These are phyloP conservation scores for Drosophila siamana DNA, from an alignment of 2,888 invertebrate genomes.

Conservation along the genomic window DNA sequence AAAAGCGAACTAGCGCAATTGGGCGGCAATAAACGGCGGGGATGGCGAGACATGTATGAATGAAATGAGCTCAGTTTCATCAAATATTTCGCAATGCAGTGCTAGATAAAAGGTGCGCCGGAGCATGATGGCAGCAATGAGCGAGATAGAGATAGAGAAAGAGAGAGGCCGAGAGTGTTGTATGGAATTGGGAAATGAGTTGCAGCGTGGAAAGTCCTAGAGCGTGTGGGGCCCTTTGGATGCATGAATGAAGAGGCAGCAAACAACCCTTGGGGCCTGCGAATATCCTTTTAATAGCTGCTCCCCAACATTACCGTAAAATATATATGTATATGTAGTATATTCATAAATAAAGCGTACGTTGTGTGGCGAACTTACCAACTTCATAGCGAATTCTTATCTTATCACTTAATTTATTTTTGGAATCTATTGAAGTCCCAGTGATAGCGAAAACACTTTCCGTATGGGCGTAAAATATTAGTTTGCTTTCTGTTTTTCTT, in stretches of 20 bases:
- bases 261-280: conserved; percentile 20
- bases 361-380: conserved; percentile 51
- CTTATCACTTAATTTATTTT: conserved; percentile 26
- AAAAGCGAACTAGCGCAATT: conserved; percentile 11
- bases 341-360: neutral
- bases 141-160: neutral
- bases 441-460: neutral
- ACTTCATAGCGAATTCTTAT: conserved; percentile 43
- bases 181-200: conserved; percentile 47
- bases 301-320: neutral
- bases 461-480: conserved; percentile 1
- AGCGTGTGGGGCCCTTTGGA: conserved; percentile 17
- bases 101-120: conserved; percentile 37
- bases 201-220: conserved; percentile 37
- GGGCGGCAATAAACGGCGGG: conserved; percentile 16
- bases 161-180: conserved; percentile 25
- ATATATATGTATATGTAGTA: neutral
- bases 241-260: conserved; percentile 68
- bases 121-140: conserved; percentile 11
- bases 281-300: conserved; percentile 46
- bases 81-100: conserved; percentile 19
- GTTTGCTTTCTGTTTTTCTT: neutral
- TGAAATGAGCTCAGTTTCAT: conserved; percentile 69
- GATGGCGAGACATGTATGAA: conserved; percentile 52
- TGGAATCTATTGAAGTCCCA: neutral